Conservation (phyloP, 2,797 vertebrate genomes). For the Chrosomus eos region DNA sequence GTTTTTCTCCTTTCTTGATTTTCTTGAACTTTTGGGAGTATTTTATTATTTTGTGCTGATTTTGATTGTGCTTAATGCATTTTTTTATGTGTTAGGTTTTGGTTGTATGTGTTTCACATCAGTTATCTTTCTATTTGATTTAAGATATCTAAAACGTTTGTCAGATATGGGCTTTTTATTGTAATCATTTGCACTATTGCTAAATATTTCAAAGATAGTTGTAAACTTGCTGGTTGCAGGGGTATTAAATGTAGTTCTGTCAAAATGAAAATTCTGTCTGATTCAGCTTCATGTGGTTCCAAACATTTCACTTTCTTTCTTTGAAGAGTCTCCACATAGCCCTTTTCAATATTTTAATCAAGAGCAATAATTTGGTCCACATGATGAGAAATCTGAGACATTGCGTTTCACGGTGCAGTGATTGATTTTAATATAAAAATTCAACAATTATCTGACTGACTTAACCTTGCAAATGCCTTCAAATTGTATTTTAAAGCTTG, state of each 20-base stretch:
- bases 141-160: constrained; percentile 54
- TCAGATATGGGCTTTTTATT: constrained; percentile 57
- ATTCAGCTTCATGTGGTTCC: neutral
- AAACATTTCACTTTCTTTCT: neutral
- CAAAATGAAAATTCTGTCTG: neutral
- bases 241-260: neutral
- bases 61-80: neutral
- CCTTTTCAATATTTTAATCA: neutral
- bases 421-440: constrained; percentile 33
- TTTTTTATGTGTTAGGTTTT: neutral
- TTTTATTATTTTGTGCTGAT: constrained; percentile 1
- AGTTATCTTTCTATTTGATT: constrained; percentile 43
- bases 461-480: neutral
- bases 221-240: constrained; percentile 65
- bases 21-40: neutral
- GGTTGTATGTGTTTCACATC: neutral
- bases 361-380: constrained; percentile 9
- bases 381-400: neutral
- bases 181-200: constrained; percentile 36
- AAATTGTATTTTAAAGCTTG: neutral
- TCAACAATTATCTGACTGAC: neutral
- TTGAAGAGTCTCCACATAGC: neutral
- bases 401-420: neutral
- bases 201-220: constrained; percentile 61
- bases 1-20: neutral